Evolutionary conservation across 92 coral and sea anemone genomes (phyloP).

Genomic region (Plumapathes pennacea): DNA sequence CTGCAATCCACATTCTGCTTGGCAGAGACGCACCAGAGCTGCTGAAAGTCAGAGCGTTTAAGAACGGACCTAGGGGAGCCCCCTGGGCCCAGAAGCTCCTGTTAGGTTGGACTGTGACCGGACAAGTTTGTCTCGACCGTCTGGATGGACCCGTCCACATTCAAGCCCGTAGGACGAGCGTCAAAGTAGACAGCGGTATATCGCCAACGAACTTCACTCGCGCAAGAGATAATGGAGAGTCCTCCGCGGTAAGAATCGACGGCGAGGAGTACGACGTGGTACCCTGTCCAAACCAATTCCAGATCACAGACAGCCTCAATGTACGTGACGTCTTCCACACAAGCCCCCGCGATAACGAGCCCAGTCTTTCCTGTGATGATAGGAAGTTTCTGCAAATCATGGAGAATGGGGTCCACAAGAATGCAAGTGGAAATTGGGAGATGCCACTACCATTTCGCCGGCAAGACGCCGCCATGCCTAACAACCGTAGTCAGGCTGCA

Average conservation of each 20-base stretch:
- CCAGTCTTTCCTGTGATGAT: conserved; percentile 42
- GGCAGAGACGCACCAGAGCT: conserved; percentile 57
- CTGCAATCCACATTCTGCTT: conserved; percentile 32
- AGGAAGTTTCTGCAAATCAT: conserved; percentile 28
- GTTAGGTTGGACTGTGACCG: conserved; percentile 54
- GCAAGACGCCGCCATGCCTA: conserved; percentile 41
- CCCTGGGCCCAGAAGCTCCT: conserved; percentile 46
- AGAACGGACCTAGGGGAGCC: conserved; percentile 50
- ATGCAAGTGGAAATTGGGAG: conserved; percentile 59
- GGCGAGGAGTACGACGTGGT: conserved; percentile 26
- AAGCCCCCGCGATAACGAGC: conserved; percentile 24
- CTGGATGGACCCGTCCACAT: conserved; percentile 38
- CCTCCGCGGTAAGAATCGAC: too few species aligned
- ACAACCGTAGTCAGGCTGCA: conserved; percentile 52
- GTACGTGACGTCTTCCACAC: conserved; percentile 16
- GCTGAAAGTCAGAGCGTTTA: conserved; percentile 51
- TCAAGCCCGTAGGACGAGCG: conserved; percentile 9
- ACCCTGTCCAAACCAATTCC: conserved; percentile 44
- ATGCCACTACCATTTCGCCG: conserved; percentile 64
- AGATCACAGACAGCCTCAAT: conserved; percentile 23
- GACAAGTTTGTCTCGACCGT: conserved; percentile 47
- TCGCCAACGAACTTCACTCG: not conserved
- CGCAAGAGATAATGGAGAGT: not conserved
- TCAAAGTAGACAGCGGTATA: too few species aligned
- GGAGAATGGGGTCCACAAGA: conserved; percentile 52